Conservation (phyloP, 2,113 vertebrate species). For the Mystacornis crossleyi region DNA sequence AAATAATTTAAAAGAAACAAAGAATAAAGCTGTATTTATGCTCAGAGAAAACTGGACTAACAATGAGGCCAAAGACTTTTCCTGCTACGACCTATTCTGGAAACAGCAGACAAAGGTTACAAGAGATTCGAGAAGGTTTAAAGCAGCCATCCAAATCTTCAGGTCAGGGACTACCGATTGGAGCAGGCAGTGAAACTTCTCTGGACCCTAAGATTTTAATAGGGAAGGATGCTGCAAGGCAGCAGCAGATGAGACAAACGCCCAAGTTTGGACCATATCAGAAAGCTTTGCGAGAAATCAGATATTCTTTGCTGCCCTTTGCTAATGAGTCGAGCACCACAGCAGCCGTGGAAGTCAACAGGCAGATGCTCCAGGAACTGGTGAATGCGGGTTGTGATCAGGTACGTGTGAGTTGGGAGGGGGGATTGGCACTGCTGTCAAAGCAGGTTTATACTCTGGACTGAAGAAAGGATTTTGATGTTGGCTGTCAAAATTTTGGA, state of each 20-base stretch:
- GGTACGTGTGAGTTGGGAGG: slow-evolving; percentile 70
- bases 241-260: slow-evolving; percentile 88
- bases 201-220: slow-evolving; percentile 83
- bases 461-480: background rate
- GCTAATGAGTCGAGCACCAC: slow-evolving; percentile 88
- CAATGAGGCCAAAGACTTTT: slow-evolving; percentile 99
- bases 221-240: slow-evolving; percentile 86
- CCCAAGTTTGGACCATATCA: slow-evolving; percentile 98
- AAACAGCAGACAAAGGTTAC: slow-evolving; percentile 94
- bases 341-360: slow-evolving; percentile 86
- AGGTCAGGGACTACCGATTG: slow-evolving; percentile 82
- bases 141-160: slow-evolving; percentile 94
- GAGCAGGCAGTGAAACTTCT: slow-evolving; percentile 76
- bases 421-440: background rate
- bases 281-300: slow-evolving; percentile 93
- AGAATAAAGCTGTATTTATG: slow-evolving; percentile 77
- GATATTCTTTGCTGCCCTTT: slow-evolving; percentile 95
- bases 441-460: background rate
- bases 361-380: slow-evolving; percentile 97
- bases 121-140: slow-evolving; percentile 96
- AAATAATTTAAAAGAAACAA: background rate
- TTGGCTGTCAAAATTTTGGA: background rate
- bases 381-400: slow-evolving; percentile 96
- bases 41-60: slow-evolving; percentile 77
- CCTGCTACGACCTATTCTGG: slow-evolving; percentile 94